These are phyloP conservation scores for Cynocephalus volans DNA, from an alignment of 2,113 vertebrate genomes.

Conservation along the genomic window DNA sequence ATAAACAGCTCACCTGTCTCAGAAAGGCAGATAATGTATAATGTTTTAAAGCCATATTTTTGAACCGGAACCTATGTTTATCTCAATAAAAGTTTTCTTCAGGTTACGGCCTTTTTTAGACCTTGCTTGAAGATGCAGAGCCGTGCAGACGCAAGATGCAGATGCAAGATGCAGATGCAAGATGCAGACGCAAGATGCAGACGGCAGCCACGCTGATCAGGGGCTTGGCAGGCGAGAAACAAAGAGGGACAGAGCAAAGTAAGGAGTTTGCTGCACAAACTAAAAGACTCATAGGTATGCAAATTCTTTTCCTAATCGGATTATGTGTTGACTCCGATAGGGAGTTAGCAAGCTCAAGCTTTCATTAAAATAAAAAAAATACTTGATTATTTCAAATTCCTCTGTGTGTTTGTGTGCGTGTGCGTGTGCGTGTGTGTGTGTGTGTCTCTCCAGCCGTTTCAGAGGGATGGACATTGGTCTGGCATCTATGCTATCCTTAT, in stretches of 20 bases:
- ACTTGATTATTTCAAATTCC: no score
- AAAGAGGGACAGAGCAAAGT: conserved; percentile 97
- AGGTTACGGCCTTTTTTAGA: conserved; percentile 85
- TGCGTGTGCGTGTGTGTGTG: no score
- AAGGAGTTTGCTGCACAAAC: conserved; percentile 95
- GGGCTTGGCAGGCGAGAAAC: conserved; percentile 96
- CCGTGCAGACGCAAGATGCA: no score
- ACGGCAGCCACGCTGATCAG: conserved; percentile 96
- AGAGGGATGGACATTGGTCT: no score
- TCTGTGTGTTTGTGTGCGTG: neutral
- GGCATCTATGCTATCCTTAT: no score
- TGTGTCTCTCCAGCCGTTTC: no score
- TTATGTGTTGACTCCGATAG: no score
- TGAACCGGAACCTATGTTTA: neutral
- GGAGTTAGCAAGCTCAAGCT: no score
- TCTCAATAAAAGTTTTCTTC: conserved; percentile 10
- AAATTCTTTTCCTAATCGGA: neutral
- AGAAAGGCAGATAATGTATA: neutral
- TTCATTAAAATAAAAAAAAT: no score
- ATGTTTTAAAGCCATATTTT: neutral
- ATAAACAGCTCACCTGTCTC: neutral
- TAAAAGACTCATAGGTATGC: conserved; percentile 96
- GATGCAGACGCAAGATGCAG: conserved; percentile 96
- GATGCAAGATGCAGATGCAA: no score
- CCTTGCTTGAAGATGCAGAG: conserved; percentile 95